A percentile compares a stretch with the other conserved stretches of the same genome.
Evolutionary conservation across 2,113 vertebrate species (phyloP).

Genomic region (Rhinolophus ferrumequinum): DNA sequence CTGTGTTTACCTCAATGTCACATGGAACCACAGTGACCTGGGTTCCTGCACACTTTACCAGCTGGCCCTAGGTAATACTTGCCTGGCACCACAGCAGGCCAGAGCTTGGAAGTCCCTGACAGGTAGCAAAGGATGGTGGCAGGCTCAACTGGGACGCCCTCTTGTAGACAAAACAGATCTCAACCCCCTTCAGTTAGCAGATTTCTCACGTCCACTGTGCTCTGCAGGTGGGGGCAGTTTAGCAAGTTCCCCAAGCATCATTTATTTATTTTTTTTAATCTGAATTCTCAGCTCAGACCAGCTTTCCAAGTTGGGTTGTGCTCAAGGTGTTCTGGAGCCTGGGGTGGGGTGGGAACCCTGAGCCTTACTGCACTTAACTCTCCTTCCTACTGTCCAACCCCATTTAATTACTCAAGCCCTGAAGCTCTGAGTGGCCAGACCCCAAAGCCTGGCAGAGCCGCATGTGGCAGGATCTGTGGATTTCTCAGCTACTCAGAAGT

Average conservation of each 20-base stretch:
- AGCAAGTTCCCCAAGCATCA: background rate
- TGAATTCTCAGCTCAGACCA: background rate
- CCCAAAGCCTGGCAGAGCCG: background rate
- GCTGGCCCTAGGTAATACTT: background rate
- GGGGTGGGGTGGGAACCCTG: background rate
- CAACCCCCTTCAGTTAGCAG: background rate
- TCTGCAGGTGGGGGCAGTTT: background rate
- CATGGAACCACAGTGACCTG: background rate
- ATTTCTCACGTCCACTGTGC: no score
- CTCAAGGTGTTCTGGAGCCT: background rate
- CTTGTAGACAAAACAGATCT: background rate
- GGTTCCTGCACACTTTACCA: background rate
- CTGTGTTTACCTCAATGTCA: background rate
- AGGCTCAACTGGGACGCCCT: background rate
- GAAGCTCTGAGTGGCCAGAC: background rate
- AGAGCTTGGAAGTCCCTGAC: background rate
- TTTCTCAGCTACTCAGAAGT: background rate
- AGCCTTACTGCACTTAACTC: background rate
- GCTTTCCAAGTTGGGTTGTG: background rate
- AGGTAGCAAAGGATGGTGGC: background rate
- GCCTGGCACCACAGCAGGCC: background rate
- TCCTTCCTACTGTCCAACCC: background rate
- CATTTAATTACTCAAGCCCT: background rate
- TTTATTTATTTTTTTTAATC: background rate
- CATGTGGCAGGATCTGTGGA: background rate